A percentile compares a stretch with the other conserved stretches of the same genome.
Evolutionary conservation across 2,797 vertebrate genomes (phyloP).

Genomic region (Halcyon badia): DNA sequence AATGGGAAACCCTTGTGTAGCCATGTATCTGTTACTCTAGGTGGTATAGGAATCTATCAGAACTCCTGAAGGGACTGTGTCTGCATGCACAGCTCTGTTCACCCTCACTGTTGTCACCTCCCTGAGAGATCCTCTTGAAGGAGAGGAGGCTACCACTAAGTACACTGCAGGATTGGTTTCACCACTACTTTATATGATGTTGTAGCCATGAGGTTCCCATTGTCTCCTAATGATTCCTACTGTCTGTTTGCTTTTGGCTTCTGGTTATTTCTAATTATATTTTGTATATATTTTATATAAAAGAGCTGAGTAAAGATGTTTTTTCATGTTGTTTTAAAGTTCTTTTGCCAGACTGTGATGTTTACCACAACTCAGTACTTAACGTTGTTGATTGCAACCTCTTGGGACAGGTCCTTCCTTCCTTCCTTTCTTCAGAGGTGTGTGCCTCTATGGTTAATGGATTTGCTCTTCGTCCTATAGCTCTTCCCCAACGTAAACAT

Average conservation of each 20-base stretch:
- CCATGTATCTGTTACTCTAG: not conserved
- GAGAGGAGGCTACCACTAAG: not conserved
- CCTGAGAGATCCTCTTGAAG: not conserved
- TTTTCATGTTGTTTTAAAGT: not conserved
- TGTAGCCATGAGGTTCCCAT: not conserved
- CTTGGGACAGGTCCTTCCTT: not conserved
- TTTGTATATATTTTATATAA: not conserved
- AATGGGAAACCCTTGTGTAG: fast-evolving
- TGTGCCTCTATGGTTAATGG: not conserved
- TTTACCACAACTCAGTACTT: not conserved
- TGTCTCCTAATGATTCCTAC: not conserved
- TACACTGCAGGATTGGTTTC: not conserved
- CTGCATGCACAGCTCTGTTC: not conserved
- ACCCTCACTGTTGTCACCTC: not conserved
- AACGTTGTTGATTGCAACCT: not conserved
- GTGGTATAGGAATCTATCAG: not conserved
- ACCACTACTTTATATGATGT: not conserved
- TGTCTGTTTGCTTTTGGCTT: not conserved
- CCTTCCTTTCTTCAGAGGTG: not conserved
- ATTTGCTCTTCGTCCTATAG: not conserved
- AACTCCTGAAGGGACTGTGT: not conserved
- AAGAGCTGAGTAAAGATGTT: not conserved
- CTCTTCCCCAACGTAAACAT: not conserved
- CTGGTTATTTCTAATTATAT: not conserved
- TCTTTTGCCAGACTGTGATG: not conserved